Evolutionary conservation across 1,140 invertebrate genomes (phyloP).

Genomic region (Drosophila sproati): DNA sequence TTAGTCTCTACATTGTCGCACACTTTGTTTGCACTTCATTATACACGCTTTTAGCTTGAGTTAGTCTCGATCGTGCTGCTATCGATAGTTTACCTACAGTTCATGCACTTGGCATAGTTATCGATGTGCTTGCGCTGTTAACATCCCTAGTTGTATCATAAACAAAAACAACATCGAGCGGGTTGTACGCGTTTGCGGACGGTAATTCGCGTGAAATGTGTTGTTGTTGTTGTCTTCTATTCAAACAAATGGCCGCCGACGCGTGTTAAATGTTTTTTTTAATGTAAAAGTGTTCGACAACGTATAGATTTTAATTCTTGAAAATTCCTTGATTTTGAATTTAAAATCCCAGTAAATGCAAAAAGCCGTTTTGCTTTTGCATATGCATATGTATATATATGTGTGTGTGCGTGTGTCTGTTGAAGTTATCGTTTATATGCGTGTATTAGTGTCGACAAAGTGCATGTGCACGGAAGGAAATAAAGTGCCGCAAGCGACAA

Average conservation of each 20-base stretch:
- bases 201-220: constrained; percentile 24
- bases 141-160: constrained; percentile 45
- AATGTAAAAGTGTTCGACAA: constrained; percentile 23
- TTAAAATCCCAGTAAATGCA: constrained; percentile 29
- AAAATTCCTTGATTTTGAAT: constrained; percentile 17
- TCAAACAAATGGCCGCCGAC: constrained; percentile 61
- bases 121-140: neutral
- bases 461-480: constrained; percentile 60
- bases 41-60: neutral
- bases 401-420: constrained; percentile 11
- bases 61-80: neutral
- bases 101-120: neutral
- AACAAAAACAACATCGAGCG: constrained; percentile 51
- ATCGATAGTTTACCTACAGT: constrained; percentile 1
- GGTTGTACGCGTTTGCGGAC: constrained; percentile 33
- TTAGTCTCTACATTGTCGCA: neutral
- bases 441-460: constrained; percentile 52
- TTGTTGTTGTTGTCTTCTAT: constrained; percentile 34
- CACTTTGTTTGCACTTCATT: neutral
- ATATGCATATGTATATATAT: constrained; percentile 5
- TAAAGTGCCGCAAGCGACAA: constrained; percentile 42
- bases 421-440: constrained; percentile 24
- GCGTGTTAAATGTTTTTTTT: constrained; percentile 42
- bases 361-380: constrained; percentile 24
- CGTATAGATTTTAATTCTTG: constrained; percentile 14